Conservation (phyloP, 2,113 vertebrate species). For the Coregonus clupeaformis region DNA sequence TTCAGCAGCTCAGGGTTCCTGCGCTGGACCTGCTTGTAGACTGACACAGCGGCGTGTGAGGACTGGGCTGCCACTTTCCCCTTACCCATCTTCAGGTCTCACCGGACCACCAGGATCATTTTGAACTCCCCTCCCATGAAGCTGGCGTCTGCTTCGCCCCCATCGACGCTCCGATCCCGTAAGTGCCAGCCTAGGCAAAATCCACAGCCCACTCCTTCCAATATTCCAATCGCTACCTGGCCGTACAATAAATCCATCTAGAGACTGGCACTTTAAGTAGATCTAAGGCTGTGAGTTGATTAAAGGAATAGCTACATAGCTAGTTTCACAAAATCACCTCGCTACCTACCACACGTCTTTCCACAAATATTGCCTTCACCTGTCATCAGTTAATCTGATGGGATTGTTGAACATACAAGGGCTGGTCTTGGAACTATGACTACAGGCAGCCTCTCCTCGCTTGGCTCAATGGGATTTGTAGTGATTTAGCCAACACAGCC, state of each 20-base stretch:
- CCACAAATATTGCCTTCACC: too few species aligned
- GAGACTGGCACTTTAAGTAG: constrained; percentile 33
- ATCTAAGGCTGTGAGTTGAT: not conserved
- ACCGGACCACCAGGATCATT: constrained; percentile 90
- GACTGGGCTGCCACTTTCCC: constrained; percentile 95
- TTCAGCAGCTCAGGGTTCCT: constrained; percentile 85
- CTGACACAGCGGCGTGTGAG: constrained; percentile 90
- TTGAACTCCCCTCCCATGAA: constrained; percentile 91
- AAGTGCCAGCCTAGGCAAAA: constrained; percentile 87
- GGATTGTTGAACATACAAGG: too few species aligned
- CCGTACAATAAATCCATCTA: constrained; percentile 78
- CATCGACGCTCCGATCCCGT: constrained; percentile 33
- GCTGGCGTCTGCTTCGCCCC: constrained; percentile 54
- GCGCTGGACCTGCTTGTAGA: constrained; percentile 86
- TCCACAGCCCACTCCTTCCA: constrained; percentile 81
- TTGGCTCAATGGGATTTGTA: too few species aligned
- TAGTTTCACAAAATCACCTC: too few species aligned
- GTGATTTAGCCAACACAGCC: too few species aligned
- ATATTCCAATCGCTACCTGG: constrained; percentile 67
- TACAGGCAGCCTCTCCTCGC: too few species aligned
- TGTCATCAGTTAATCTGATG: too few species aligned
- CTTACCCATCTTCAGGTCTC: constrained; percentile 95
- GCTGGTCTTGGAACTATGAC: too few species aligned
- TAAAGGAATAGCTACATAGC: too few species aligned
- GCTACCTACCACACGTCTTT: too few species aligned